phyloP scores from a whole-genome alignment of 2,888 invertebrate species.

The Chamaedrilus cognettii region DNA sequence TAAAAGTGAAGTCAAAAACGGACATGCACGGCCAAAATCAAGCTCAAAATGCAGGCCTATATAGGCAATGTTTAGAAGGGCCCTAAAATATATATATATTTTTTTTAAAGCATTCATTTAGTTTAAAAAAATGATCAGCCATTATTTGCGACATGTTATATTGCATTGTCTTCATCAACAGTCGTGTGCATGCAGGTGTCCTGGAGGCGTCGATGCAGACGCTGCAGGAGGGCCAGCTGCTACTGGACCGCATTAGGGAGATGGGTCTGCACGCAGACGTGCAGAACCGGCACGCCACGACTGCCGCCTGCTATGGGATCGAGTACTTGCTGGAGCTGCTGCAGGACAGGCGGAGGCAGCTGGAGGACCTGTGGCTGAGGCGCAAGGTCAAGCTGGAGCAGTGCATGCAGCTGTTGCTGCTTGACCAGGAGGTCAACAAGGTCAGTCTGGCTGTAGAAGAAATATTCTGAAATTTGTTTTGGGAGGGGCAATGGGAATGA shows the following conservation, averaged over 20 bases:
- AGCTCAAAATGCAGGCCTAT: too few species aligned
- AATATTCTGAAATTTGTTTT: too few species aligned
- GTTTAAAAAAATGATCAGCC: too few species aligned
- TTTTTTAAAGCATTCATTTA: too few species aligned
- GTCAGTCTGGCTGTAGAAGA: too few species aligned
- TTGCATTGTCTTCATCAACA: too few species aligned
- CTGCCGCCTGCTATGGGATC: constrained; percentile 61
- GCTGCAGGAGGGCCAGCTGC: constrained; percentile 75
- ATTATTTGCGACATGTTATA: too few species aligned
- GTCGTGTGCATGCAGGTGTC: constrained; percentile 65
- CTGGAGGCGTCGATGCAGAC: constrained; percentile 79
- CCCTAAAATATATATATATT: too few species aligned
- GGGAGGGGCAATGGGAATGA: too few species aligned
- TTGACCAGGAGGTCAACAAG: constrained; percentile 72
- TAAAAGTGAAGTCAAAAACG: too few species aligned
- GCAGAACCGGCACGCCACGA: constrained; percentile 61
- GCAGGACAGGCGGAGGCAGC: constrained; percentile 60
- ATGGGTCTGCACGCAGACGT: constrained; percentile 74
- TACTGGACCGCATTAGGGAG: constrained; percentile 75
- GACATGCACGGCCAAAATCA: too few species aligned
- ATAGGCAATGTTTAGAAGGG: too few species aligned
- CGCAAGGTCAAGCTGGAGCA: constrained; percentile 78
- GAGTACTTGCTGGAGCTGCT: constrained; percentile 63
- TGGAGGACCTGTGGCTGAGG: constrained; percentile 69
- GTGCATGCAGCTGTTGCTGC: constrained; percentile 72